phyloP scores from a whole-genome alignment of 2,113 vertebrate species.

The Oreochromis niloticus region DNA sequence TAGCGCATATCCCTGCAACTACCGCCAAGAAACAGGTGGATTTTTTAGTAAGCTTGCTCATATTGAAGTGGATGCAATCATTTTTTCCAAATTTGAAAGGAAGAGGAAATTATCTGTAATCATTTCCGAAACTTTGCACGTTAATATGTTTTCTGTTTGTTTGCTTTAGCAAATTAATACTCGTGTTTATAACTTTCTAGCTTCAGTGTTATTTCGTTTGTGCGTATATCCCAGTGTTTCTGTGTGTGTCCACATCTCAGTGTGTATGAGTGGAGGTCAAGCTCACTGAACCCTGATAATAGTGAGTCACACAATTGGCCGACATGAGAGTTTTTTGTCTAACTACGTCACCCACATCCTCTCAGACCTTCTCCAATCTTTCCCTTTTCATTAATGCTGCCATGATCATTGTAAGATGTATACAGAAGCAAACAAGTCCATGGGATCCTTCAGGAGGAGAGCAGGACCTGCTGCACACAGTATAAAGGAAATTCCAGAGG shows the following conservation, averaged over 20 bases:
- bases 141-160: not conserved
- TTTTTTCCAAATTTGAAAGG: not conserved
- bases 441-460: not conserved
- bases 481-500: conserved; percentile 56
- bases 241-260: not conserved
- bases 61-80: accelerated
- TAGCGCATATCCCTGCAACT: not conserved
- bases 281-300: not conserved
- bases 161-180: conserved; percentile 5
- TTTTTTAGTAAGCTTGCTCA: not conserved
- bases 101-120: not conserved
- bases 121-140: not conserved
- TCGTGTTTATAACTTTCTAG: not conserved
- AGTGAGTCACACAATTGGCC: not conserved
- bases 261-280: conserved; percentile 4
- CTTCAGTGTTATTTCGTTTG: not conserved
- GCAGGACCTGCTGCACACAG: not conserved
- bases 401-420: conserved; percentile 22
- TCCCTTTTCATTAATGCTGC: not conserved
- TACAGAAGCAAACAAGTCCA: conserved; percentile 28
- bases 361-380: not conserved
- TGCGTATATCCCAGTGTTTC: not conserved
- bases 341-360: not conserved
- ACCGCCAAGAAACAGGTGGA: not conserved
- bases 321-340: not conserved